Conservation (phyloP, 2,113 vertebrate genomes). For the Pteruthius melanotis region DNA sequence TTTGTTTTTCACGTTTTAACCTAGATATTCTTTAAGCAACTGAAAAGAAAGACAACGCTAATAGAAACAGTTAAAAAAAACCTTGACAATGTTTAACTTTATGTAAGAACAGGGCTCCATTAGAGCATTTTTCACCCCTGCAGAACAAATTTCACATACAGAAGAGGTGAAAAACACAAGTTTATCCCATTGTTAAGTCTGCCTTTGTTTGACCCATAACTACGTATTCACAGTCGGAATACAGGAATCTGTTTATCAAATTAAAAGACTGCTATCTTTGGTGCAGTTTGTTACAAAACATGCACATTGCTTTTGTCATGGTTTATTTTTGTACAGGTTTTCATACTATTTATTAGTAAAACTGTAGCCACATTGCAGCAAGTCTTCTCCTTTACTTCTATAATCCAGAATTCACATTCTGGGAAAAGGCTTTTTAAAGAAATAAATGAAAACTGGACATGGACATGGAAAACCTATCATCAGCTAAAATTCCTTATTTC, state of each 20-base stretch:
- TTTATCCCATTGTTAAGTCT: neutral
- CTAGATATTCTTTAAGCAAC: neutral
- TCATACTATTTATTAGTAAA: neutral
- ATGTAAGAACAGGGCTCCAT: neutral
- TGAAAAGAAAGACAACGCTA: neutral
- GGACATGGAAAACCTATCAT: neutral
- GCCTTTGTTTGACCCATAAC: neutral
- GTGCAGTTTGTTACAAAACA: neutral
- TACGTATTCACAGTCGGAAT: neutral
- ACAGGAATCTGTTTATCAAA: neutral
- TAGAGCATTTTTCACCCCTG: neutral
- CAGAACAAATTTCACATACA: neutral
- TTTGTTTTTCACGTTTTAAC: neutral
- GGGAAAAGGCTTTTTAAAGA: neutral
- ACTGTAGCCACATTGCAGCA: neutral
- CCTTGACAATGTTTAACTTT: neutral
- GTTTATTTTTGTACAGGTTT: neutral
- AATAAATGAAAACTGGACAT: neutral
- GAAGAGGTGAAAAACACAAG: neutral
- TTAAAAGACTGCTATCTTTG: neutral
- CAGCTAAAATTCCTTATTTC: neutral
- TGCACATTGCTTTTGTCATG: fast-evolving
- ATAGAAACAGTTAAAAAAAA: neutral
- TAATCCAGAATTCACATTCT: neutral
- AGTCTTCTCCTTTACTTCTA: neutral